Evolutionary conservation across 1,140 invertebrate genomes (phyloP).

Genomic region (Brachystomella parvula): DNA sequence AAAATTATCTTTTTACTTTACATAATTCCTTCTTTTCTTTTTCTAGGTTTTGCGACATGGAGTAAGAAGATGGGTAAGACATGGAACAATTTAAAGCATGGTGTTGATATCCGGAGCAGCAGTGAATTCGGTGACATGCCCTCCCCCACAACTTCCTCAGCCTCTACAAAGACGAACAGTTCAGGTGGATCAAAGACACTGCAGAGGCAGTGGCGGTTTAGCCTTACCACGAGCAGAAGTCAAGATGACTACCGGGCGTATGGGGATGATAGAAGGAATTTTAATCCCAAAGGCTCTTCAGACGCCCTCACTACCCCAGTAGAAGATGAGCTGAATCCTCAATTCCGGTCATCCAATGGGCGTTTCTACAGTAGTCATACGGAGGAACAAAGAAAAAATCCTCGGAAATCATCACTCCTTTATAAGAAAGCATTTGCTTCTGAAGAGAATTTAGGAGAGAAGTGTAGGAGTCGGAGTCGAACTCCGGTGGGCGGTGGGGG

Average conservation of each 20-base stretch:
- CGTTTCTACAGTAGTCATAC: neutral
- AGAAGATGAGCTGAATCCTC: neutral
- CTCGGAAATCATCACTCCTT: neutral
- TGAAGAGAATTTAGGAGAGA: constrained; percentile 29
- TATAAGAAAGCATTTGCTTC: constrained; percentile 32
- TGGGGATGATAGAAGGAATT: neutral
- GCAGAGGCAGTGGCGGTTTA: constrained; percentile 21
- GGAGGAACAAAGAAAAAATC: neutral
- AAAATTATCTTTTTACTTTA: neutral
- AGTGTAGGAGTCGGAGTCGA: neutral
- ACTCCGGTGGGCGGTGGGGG: neutral
- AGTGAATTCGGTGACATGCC: constrained; percentile 9
- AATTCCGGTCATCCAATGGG: neutral
- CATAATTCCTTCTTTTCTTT: neutral
- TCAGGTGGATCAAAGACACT: constrained; percentile 7
- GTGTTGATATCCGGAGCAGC: constrained; percentile 22
- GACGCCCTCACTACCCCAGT: neutral
- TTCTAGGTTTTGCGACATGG: constrained; percentile 37
- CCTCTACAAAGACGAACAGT: neutral
- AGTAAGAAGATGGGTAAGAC: constrained; percentile 38
- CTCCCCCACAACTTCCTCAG: neutral
- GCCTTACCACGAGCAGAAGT: constrained; percentile 6
- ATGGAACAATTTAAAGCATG: constrained; percentile 36
- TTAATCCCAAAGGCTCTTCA: neutral
- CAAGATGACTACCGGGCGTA: neutral